These are phyloP conservation scores for Nanorana parkeri DNA, from an alignment of 2,113 vertebrate species.

Conservation along the genomic window DNA sequence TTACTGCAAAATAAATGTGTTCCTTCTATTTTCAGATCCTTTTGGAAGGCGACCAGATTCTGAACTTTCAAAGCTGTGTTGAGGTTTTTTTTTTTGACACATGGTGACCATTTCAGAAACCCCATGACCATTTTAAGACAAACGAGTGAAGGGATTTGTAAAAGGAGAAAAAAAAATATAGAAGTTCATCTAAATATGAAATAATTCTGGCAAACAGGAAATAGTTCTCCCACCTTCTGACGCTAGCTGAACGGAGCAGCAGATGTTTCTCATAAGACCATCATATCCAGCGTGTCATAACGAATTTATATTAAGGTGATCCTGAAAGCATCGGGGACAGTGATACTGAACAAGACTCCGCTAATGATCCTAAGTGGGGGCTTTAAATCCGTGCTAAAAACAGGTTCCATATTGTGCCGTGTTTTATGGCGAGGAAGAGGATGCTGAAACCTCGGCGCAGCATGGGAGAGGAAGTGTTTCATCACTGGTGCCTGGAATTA, in stretches of 20 bases:
- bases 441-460: neutral
- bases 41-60: too few species aligned
- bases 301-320: constrained; percentile 39
- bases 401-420: neutral
- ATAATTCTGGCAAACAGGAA: constrained; percentile 22
- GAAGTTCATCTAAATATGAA: neutral
- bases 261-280: constrained; percentile 44
- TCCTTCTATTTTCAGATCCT: neutral
- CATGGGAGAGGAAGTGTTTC: neutral
- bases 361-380: neutral
- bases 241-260: neutral
- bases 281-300: constrained; percentile 25
- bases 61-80: too few species aligned
- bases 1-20: neutral
- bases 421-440: neutral
- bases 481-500: neutral
- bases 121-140: neutral
- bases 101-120: neutral
- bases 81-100: too few species aligned
- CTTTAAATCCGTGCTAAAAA: neutral
- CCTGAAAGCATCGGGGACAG: constrained; percentile 24
- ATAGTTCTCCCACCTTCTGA: constrained; percentile 3
- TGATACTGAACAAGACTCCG: constrained; percentile 16
- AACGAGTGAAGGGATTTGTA: neutral
- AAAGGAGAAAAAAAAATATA: constrained; percentile 3